Base-by-base conservation (phyloP, 2,797 vertebrate species). In the Enteromius unitaeniatus region DNA sequence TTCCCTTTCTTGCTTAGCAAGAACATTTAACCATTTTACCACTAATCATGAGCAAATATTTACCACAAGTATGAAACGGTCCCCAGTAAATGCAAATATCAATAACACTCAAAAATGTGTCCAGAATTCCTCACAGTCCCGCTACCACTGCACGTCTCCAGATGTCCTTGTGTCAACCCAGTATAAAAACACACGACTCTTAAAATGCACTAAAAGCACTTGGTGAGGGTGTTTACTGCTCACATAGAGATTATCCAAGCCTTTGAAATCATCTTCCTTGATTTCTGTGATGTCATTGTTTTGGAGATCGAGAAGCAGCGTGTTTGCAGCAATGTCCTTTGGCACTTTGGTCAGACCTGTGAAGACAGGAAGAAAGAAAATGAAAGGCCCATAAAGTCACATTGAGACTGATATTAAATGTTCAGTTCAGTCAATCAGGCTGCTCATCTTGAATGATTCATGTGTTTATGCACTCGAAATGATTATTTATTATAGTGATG, bases 201-300 rank as follows among this genome's bases (percentile, higher is more conserved):
- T 28, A 55, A 74, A 26, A 45, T 45, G 55, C 58, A 4, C 9
- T 37, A 23, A n/a, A 72, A 45, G 26, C 21, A 60, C 70, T 40
- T 19, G 17, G 19, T 37, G 3, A 47, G n/a, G 3, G 49, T 19
- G 23, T 31, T 26, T 79, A 37, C 19, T 81, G 85, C 97, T 97
- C 95, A 99, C 98, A 42, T 98, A 96, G 91, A 99, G 95, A 49
- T 93, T 96, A 82, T 91, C 84, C 79, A 98, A 95, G 90, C 96
- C 97, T 93, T 95, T 97, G 79, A 99, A 97, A 90, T 99, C 97
- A 0, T 97, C 94, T 91, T 99, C 97, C 91, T 97, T 98, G 91
- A 99, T 96, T 89, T 99, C 97, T 21, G 92, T 98, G 89, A 99
- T 99, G 91, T 96, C 97, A 81, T 99, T 99, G 93, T 99, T 99